Percentiles rank a stretch among this genome's conserved stretches.
Evolutionary conservation across 1,140 invertebrate species (phyloP).

Genomic region (Scylla paramamosain): DNA sequence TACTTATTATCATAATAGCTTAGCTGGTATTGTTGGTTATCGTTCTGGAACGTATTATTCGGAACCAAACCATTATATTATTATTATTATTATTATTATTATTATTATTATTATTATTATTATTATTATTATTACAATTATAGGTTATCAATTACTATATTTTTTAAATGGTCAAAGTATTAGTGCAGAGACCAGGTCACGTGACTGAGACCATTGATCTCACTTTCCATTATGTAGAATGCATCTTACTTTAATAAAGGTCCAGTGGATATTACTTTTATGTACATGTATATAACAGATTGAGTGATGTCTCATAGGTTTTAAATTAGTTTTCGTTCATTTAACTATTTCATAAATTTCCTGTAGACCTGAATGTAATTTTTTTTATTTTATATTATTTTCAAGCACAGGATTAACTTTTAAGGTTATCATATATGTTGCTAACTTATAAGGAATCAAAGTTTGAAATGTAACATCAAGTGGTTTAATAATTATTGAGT

Average conservation of each 20-base stretch:
- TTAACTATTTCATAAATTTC: no score
- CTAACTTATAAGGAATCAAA: no score
- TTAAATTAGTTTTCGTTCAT: no score
- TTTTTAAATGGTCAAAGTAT: slow-evolving; percentile 10
- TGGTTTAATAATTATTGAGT: no score
- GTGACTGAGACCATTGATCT: slow-evolving; percentile 58
- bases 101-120: slow-evolving; percentile 43
- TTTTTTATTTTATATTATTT: no score
- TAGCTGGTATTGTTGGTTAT: slow-evolving; percentile 33
- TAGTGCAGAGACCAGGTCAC: slow-evolving; percentile 48
- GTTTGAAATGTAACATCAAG: no score
- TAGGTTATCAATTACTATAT: not conserved
- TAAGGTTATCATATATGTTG: no score
- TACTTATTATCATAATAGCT: slow-evolving; percentile 60
- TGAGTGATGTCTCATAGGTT: no score
- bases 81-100: slow-evolving; percentile 31
- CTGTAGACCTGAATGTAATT: no score
- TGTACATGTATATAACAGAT: no score
- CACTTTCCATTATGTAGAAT: slow-evolving; percentile 39
- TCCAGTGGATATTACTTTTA: no score
- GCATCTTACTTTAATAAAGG: not conserved
- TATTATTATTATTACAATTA: not conserved
- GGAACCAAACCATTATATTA: slow-evolving; percentile 40
- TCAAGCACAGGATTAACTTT: no score
- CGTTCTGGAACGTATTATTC: slow-evolving; percentile 70